Base-by-base conservation (phyloP, 2,113 vertebrate genomes). In the Megaceryle torquata region DNA sequence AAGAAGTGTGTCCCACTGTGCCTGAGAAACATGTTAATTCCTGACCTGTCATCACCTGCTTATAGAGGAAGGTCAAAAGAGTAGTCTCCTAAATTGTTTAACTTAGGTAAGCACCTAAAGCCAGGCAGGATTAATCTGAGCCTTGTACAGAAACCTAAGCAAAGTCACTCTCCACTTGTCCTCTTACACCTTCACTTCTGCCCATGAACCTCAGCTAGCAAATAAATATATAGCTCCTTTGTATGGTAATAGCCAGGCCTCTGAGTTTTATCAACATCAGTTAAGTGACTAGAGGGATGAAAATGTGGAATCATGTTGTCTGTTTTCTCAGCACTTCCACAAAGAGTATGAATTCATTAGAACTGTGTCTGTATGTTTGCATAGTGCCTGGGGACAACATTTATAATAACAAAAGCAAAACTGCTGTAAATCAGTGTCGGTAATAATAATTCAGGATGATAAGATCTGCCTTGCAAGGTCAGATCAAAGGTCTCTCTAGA, bases 351-450 rank as follows among this genome's bases (percentile, higher is more conserved):
- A 57, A 77, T 81, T 78, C 79, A n/a, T 31, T 59, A 41, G 5
- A 79, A 16, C 2, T 61, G 21, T 63, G 35, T 11, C 26, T 29
- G 1, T 46, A 17, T 51, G 50, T 74, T 82, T 91, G 37, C 16
- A 43, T 24, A 63, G 19, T 51, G 74, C 69, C 37, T 88, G 43
- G 21, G 63, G 35, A 86, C 6, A 70, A 11, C 3, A 26, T 5
- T 89, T 64, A 10, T 1, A 92, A 96, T 75, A 75, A 91, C 64
- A 70, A 82, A 77, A 93, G 5, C 17, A 50, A 87, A 15, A 74
- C 4, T 0, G 3, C 13, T 81, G 25, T n/a, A 88, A 77, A 83
- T 77, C 54, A 83, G 5, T 33, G 25, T 61, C 1, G 0, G 24
- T 74, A 70, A 70, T 59, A 81, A 81, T 67, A 83, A 83, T 35